Conservation (phyloP, 1,140 invertebrate species). For the Drosophila leontia region DNA sequence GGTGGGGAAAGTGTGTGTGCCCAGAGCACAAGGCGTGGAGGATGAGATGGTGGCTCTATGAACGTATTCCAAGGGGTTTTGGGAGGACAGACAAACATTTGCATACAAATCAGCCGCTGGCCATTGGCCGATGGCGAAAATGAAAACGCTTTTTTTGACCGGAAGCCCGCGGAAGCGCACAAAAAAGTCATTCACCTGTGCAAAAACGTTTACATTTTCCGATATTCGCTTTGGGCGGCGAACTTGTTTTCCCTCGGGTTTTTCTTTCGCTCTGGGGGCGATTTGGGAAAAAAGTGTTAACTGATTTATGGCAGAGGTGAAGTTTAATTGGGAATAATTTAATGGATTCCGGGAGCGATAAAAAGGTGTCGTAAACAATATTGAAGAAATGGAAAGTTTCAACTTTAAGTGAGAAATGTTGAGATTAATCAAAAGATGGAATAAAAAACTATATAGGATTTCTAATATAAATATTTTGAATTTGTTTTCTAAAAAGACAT, state of each 20-base stretch:
- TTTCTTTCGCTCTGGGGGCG: conserved; percentile 6
- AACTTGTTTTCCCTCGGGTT: conserved; percentile 40
- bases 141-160: conserved; percentile 80
- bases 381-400: conserved; percentile 6
- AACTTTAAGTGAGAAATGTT: background rate
- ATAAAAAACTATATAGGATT: background rate
- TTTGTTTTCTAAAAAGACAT: background rate
- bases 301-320: conserved; percentile 25
- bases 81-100: conserved; percentile 55
- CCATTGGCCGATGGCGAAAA: conserved; percentile 64
- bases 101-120: conserved; percentile 56
- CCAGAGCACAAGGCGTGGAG: conserved; percentile 7
- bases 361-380: background rate
- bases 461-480: background rate
- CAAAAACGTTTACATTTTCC: conserved; percentile 63
- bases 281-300: conserved; percentile 12
- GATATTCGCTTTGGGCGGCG: conserved; percentile 47
- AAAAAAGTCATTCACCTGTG: conserved; percentile 84
- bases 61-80: conserved; percentile 2
- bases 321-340: conserved; percentile 6
- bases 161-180: conserved; percentile 79
- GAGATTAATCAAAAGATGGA: background rate
- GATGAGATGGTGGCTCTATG: conserved; percentile 2
- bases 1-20: conserved; percentile 19
- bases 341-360: conserved; percentile 16